These are phyloP conservation scores for Sanderia malayensis DNA, from an alignment of 30 jellyfish, hydroid and myxozoan genomes.

Conservation along the genomic window DNA sequence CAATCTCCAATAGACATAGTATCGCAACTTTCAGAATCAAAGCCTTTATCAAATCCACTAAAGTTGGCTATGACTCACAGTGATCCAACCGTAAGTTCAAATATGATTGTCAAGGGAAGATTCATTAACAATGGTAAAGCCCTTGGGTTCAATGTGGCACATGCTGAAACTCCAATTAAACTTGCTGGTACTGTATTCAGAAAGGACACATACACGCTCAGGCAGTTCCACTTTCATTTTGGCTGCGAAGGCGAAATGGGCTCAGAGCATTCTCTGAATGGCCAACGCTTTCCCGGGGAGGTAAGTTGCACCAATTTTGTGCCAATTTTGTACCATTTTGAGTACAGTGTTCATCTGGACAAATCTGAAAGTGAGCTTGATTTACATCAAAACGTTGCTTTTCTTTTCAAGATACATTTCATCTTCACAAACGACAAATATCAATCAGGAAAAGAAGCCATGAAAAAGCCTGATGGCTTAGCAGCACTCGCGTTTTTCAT, in stretches of 20 bases:
- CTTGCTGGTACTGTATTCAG: constrained; percentile 63
- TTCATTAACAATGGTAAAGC: constrained; percentile 90
- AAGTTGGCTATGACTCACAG: not conserved
- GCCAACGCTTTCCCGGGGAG: constrained; percentile 93
- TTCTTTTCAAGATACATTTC: constrained; percentile 94
- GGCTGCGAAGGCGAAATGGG: constrained; percentile 94
- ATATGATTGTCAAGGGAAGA: constrained; percentile 65
- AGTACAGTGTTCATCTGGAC: too few relatives aligned
- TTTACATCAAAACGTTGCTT: too few relatives aligned
- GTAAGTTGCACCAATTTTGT: too few relatives aligned
- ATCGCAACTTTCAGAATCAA: constrained; percentile 20
- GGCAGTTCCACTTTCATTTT: constrained; percentile 93
- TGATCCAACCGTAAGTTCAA: constrained; percentile 28
- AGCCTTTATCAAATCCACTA: constrained; percentile 40
- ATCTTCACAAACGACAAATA: constrained; percentile 71
- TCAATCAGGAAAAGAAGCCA: constrained; percentile 47
- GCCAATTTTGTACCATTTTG: too few relatives aligned
- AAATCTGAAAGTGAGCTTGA: too few relatives aligned
- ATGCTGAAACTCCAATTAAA: constrained; percentile 38
- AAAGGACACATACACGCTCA: constrained; percentile 43
- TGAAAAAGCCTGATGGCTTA: constrained; percentile 79
- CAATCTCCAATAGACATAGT: constrained; percentile 90
- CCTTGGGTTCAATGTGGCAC: constrained; percentile 70
- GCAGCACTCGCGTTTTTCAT: constrained; percentile 84
- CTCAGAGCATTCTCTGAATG: constrained; percentile 93